Evolutionary conservation across 1,140 invertebrate species (phyloP).

Genomic region (Eulimnadia texana): DNA sequence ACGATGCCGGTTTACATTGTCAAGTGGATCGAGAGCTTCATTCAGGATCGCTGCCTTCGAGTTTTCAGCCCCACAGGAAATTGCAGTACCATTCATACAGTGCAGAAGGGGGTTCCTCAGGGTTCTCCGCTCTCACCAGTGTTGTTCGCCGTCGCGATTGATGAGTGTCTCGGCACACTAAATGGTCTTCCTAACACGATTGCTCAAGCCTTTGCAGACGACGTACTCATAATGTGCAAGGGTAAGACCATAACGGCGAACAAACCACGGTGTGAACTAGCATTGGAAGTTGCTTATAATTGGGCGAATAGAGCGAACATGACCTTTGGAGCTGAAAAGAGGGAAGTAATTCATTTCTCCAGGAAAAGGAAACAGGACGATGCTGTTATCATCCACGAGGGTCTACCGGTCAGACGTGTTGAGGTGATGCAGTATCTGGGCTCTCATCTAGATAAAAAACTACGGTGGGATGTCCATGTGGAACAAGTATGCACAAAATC

Average conservation of each 20-base stretch:
- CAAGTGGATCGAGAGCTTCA: background rate
- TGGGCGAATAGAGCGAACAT: background rate
- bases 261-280: background rate
- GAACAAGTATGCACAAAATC: background rate
- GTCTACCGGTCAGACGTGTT: background rate
- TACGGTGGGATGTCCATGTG: background rate
- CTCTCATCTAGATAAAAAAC: background rate
- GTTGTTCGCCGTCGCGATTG: background rate
- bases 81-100: background rate
- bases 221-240: background rate
- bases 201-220: background rate
- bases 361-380: background rate
- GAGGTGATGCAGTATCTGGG: background rate
- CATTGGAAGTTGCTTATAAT: background rate
- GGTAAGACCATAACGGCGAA: background rate
- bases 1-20: background rate
- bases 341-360: background rate
- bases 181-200: background rate
- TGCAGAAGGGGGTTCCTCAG: background rate
- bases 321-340: background rate
- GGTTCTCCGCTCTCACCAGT: background rate
- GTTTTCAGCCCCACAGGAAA: background rate
- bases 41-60: background rate
- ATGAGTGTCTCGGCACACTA: background rate
- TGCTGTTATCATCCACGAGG: background rate